Base-by-base conservation (phyloP, 2,797 vertebrate species). In the Hybognathus amarus region DNA sequence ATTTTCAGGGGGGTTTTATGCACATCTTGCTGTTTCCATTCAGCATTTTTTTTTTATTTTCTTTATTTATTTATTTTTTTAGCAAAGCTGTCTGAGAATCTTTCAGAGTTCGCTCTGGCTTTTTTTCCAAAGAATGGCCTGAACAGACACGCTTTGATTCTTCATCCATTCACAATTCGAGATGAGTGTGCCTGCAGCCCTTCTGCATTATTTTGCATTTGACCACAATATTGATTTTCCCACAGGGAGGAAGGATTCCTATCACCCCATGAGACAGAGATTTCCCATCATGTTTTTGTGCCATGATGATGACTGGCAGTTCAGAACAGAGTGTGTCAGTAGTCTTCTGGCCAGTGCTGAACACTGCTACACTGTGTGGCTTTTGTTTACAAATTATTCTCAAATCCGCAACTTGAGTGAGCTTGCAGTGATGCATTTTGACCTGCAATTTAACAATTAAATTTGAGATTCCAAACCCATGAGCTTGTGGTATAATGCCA, bases 351-450 rank as follows among this genome's bases (percentile, higher is more conserved):
- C 67, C n/a, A 47, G 74, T 24, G 24, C 83, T 85, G 52, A 70
- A 56, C 56, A 79, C 75, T 45, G 30, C 79, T 73, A n/a, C 50
- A 78, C 75, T 79, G 61, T 79, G 61, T 64, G 63, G 59, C 69
- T 54, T 50, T 82, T 78, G 61, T 83, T 78, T n/a, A 17, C 24
- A 22, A 80, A 71, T 86, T 87, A 82, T 79, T 61, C 54, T 70
- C 77, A 85, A 61, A 59, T 79, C 54, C 64, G n/a, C n/a, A 64
- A 82, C 74, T 79, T 33, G n/a, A 64, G n/a, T 83, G 67, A 83
- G 77, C 67, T 77, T 83, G 81, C 61, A 52, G 30, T 85, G 52
- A 36, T 84, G 79, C 54, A 82, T 63, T 70, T 77, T 85, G 77
- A 80, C 71, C 56, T 80, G 56, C 38, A 70, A 64, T 67, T n/a